A percentile compares a stretch with the other conserved stretches of the same genome.
Evolutionary conservation across 2,113 vertebrate species (phyloP).

Genomic region (Mellivora capensis): DNA sequence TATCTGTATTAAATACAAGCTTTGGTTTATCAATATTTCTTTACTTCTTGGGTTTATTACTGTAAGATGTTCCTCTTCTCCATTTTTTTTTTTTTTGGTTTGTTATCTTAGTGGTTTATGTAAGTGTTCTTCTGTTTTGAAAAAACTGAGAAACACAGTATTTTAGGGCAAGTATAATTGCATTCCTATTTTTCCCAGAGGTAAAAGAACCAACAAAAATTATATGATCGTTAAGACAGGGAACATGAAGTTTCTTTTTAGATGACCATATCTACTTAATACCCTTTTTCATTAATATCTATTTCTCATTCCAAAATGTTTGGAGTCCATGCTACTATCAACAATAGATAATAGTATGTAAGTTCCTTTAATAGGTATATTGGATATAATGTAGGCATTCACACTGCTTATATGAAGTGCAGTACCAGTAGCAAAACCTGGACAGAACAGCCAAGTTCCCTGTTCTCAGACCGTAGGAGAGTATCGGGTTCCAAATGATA

Average conservation of each 20-base stretch:
- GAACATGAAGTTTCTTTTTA: neutral
- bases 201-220: neutral
- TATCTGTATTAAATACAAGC: neutral
- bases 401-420: neutral
- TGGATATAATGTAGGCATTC: neutral
- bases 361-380: neutral
- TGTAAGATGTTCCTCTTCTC: neutral
- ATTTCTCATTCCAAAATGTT: neutral
- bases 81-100: neutral
- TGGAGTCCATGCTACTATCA: neutral
- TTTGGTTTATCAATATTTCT: neutral
- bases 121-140: neutral
- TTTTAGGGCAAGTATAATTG: neutral
- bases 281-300: neutral
- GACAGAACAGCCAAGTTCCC: neutral
- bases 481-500: neutral
- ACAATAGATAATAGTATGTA: neutral
- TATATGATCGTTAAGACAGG: neutral
- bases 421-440: neutral
- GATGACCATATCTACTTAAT: neutral
- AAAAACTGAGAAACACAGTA: neutral
- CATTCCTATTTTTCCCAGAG: neutral
- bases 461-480: neutral
- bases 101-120: neutral
- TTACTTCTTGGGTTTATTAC: neutral